Base-by-base conservation (phyloP, 1,140 invertebrate species). In the Meloidogyne exigua region DNA sequence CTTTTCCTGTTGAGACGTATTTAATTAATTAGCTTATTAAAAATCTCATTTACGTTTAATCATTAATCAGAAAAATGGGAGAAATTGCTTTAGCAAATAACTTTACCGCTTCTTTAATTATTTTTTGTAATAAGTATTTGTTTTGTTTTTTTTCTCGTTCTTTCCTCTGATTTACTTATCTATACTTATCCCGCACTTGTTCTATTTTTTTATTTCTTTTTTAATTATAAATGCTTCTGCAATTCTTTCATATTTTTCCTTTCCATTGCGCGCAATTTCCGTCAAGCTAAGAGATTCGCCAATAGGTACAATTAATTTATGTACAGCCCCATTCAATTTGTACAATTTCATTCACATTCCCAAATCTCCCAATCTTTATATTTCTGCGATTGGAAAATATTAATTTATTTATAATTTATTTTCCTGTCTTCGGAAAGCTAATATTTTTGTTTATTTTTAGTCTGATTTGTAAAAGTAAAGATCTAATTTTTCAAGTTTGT, bases 191-290 rank as follows among this genome's bases (percentile, higher is more conserved):
- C 13, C 5, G 7, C n/a, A 15, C 42, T 18, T 15, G 1, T 44
- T 44, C 15, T 44, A 15, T 15, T 57, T 57, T 57, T n/a, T n/a
- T 15, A 2, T 44, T 44, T 57, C 9, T n/a, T 39, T 39, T 39
- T 9, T 39, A 10, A 4, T 39, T 39, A 7, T 39, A 39, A 39
- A 39, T 39, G 36, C 36, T 39, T 39, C 18, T n/a, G 18, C 49
- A n/a, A 57, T 57, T 57, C 49, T 57, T 57, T 57, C 49, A n/a
- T 57, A n/a, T 57, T 57, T 57, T 57, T 57, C n/a, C 5, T 57
- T 57, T 57, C n/a, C 49, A n/a, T 57, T 57, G 49, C n/a, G 49
- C 49, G 49, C 49, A 57, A 57, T 57, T 57, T 57, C 49, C 49
- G 18, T 57, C 49, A n/a, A 57, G n/a, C 18, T 12, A 57, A n/a